Evolutionary conservation across 2,888 invertebrate genomes (phyloP).

Genomic region (Drosophila trichaetosa): DNA sequence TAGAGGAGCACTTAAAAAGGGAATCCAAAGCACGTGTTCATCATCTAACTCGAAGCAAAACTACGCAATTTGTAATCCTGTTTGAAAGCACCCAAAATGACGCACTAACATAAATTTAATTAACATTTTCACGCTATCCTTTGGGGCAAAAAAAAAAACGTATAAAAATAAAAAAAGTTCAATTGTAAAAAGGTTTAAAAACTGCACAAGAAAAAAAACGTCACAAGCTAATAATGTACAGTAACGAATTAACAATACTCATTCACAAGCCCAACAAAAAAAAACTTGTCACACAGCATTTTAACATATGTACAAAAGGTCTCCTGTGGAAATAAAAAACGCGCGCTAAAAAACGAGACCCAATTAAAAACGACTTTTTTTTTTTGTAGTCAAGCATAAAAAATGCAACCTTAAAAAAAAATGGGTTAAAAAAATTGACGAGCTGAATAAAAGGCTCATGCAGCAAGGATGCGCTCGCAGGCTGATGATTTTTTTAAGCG

Average conservation of each 20-base stretch:
- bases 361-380: constrained; percentile 78
- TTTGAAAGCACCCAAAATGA: constrained; percentile 47
- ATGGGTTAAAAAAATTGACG: constrained; percentile 65
- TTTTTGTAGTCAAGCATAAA: constrained; percentile 71
- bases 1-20: constrained; percentile 2
- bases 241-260: constrained; percentile 61
- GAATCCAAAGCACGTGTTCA: constrained; percentile 31
- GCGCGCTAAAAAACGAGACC: constrained; percentile 45
- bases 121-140: constrained; percentile 60
- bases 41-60: constrained; percentile 13
- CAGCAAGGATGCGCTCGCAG: constrained; percentile 67
- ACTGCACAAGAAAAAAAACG: constrained; percentile 26
- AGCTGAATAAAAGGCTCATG: constrained; percentile 47
- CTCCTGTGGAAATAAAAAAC: constrained; percentile 42
- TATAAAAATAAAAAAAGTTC: constrained; percentile 30
- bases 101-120: constrained; percentile 70
- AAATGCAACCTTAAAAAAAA: constrained; percentile 62
- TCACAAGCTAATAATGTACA: constrained; percentile 38
- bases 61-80: constrained; percentile 56
- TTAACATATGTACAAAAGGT: constrained; percentile 50
- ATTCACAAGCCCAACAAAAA: constrained; percentile 46
- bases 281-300: constrained; percentile 75
- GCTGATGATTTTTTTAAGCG: constrained; percentile 53
- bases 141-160: constrained; percentile 34
- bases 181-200: constrained; percentile 48